Evolutionary conservation across 2,113 vertebrate genomes (phyloP), one percentile per base, ranked within the genome.

Genomic region (Sander lucioperca): DNA sequence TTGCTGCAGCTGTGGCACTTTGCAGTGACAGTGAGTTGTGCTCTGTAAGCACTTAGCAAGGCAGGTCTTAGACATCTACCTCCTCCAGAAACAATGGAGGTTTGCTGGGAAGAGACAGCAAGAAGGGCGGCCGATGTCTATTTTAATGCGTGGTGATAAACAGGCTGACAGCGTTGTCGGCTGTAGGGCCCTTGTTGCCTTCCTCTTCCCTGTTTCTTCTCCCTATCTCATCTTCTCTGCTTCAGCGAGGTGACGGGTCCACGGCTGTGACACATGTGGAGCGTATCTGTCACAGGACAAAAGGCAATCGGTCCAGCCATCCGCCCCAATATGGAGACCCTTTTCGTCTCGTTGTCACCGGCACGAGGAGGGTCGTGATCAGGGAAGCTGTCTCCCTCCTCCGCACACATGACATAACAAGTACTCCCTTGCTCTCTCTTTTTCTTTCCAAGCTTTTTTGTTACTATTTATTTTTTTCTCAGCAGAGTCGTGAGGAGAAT

Each of bases 241-340:
- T 71, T 21, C 0, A 2, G 57, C 19, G 1, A 71, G 79, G 86
- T 90, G 90, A 88, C 67, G 61, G 80, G 67, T 82, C 74, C 65
- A 23, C 75, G 12, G 63, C 82, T 78, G 89, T 87, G 88, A 88
- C 84, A 90, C 90, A 54, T 79, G 86, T 77, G 74, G 76, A 88
- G 90, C 79, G 89, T 61, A 90, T 90, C 85, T 92, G 89, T 91
- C 88, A 90, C 83, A 6, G 85, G 77, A 92, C 83, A 83, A 87
- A 83, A 90, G 79, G 67, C 84, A 84, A 90, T 88, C 53, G 57
- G 81, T 74, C 21, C 66, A 84, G 76, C 80, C 74, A 71, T 86
- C 84, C 82, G 39, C 70, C 63, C 64, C 84, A 66, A 85, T 81
- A 75, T 62, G 73, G 80, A 82, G 61, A 68, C 75, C 12, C 64